These are phyloP conservation scores for Pogonognathellus flavescens DNA, from an alignment of 1,140 invertebrate genomes.

Conservation along the genomic window DNA sequence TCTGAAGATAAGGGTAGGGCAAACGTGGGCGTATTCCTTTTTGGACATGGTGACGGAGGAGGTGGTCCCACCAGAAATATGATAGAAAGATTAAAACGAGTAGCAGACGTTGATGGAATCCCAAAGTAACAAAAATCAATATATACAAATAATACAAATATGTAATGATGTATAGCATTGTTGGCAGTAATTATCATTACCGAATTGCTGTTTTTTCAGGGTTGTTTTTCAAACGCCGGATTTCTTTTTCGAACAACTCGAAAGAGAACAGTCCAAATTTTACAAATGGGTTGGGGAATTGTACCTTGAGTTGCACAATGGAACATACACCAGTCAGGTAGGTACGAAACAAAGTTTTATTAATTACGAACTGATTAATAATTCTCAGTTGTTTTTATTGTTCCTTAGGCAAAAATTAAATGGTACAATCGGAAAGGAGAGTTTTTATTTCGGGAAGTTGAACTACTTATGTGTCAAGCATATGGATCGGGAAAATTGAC, in stretches of 20 bases:
- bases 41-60: slow-evolving; percentile 75
- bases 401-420: slow-evolving; percentile 71
- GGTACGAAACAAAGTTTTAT: no score
- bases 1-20: slow-evolving; percentile 74
- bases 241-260: slow-evolving; percentile 71
- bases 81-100: slow-evolving; percentile 71
- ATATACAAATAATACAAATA: no score
- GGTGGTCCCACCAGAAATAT: slow-evolving; percentile 74
- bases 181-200: no score
- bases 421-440: slow-evolving; percentile 72
- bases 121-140: slow-evolving; percentile 71
- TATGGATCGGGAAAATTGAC: no score
- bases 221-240: slow-evolving; percentile 71
- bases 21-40: slow-evolving; percentile 71
- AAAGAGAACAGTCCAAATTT: slow-evolving; percentile 70
- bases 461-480: slow-evolving; percentile 59
- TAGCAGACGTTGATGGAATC: slow-evolving; percentile 73
- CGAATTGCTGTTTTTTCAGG: no score
- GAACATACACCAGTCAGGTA: slow-evolving; percentile 75
- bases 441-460: slow-evolving; percentile 71
- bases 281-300: slow-evolving; percentile 74
- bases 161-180: no score
- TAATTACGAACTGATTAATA: no score
- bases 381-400: no score
- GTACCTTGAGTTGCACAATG: slow-evolving; percentile 75